Evolutionary conservation across 2,888 invertebrate species (phyloP).

Genomic region (Diplolepis rosae): DNA sequence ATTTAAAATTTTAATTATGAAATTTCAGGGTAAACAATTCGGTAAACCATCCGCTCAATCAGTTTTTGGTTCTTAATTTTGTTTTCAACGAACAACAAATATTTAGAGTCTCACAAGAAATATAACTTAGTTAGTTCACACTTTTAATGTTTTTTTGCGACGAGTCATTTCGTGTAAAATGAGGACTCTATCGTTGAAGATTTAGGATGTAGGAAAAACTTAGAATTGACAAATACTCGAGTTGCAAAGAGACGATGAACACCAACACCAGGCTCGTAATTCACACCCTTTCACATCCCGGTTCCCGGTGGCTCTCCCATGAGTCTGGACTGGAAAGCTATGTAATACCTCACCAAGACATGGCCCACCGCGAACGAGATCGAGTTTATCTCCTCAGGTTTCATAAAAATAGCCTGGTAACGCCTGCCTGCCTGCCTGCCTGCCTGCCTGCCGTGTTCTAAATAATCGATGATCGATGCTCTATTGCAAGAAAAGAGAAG

Average conservation of each 20-base stretch:
- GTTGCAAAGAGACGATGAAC: conserved; percentile 35
- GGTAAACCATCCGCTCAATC: too few relatives aligned
- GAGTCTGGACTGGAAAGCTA: background rate
- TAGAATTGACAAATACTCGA: conserved; percentile 35
- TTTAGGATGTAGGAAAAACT: background rate
- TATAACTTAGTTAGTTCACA: too few relatives aligned
- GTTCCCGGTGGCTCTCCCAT: background rate
- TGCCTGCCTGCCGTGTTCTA: conserved; percentile 26
- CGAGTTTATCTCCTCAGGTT: conserved; percentile 21
- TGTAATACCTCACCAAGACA: background rate
- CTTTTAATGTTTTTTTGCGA: too few relatives aligned
- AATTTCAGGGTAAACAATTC: too few relatives aligned
- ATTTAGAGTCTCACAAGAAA: too few relatives aligned
- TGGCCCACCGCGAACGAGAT: background rate
- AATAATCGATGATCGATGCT: conserved; percentile 30
- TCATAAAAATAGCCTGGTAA: conserved; percentile 19
- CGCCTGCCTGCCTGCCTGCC: too few relatives aligned
- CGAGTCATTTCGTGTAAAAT: conserved; percentile 5
- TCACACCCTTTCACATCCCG: too few relatives aligned
- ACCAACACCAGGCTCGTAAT: conserved; percentile 38
- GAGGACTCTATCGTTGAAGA: background rate
- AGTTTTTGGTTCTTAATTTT: too few relatives aligned
- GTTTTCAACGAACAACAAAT: too few relatives aligned
- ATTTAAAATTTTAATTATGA: too few relatives aligned
- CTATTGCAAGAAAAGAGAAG: background rate